Base-by-base conservation (phyloP, 2,113 vertebrate species). In the Phylloscopus trochiloides region DNA sequence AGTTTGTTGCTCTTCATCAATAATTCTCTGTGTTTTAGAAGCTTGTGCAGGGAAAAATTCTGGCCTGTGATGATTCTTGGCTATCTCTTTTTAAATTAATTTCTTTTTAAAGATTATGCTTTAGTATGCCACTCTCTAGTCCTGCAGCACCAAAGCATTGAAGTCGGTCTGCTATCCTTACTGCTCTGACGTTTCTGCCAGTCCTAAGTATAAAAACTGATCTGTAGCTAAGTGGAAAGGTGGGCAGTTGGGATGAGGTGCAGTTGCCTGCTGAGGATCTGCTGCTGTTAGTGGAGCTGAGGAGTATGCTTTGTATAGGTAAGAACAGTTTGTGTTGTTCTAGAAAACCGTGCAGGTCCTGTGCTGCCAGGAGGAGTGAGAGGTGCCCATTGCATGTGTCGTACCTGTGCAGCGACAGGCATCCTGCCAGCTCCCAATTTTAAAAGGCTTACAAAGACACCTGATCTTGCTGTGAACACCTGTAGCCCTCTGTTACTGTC, bases 371-470 rank as follows among this genome's bases (percentile, higher is more conserved):
- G 45, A 66, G 79, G 29, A 71, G 47, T 7, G 28, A 28, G 54
- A 50, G 57, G 43, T 31, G 32, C 47, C 55, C 34, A 6, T 11
- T 14, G 43, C 42, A 6, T 34, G 48, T 78, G 50, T 25, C 3
- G 0, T 52, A 9, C 19, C 65, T 66, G 29, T 59, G 66, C 12
- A 18, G 78, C 15, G 8, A 6, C 54, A 24, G 1, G 29, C 0
- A 0, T 28, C 36, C 38, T 54, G 74, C 55, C 52, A 74, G 51
- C 32, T 88, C 52, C 48, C 20, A 5, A 0, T 28, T 82, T n/a
- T 34, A 17, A 79, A 65, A 38, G 9, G 24, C 24, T 65, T 48
- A 3, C 51, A 32, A 6, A 28, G 61, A 54, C 34, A 63, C 5
- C 16, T 4, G 34, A 38, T 74, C 31, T 21, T 36, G 48, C 59